Evolutionary conservation across 2,888 invertebrate genomes (phyloP), one percentile per base, ranked within the genome.

Genomic region (Epiblema foenella): DNA sequence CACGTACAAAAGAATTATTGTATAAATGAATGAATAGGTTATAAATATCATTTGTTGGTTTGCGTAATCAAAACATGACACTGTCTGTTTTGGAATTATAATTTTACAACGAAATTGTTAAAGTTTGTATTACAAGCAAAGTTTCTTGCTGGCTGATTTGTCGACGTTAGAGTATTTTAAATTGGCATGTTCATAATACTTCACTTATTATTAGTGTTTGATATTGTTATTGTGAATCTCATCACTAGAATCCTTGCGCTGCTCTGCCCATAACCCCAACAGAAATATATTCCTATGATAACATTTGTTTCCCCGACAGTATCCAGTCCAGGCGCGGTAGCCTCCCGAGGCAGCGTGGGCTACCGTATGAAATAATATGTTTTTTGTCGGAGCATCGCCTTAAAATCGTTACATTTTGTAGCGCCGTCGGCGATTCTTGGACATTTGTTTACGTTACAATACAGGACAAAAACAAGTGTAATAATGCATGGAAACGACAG

Each of bases 331-430:
- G 76, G 76, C 77, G 76, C 85, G 75, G 81, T 78, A 84, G 83
- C 78, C 76, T 82, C 80, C 77, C 76, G 79, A 82, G 79, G 80
- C 73, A 80, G 80, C 81, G 81, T 82, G 83, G 83, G 90, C 91
- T 91, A 90, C 92, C 84, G 91, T 90, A 88, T 83, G 79, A 80
- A 83, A 88, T 91, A 90, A 91, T 89, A 88, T 85, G 85, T 86
- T 90, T 91, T 90, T 90, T 89, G 78, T 76, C 77, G 74, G 74
- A 76, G 79, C 82, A 80, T 82, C 81, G 77, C 79, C 84, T 84
- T 85, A 78, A 85, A 85, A 86, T 85, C 83, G 82, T 86, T 85
- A 85, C 86, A 86, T 87, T 85, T 85, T 80, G 85, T 84, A 81
- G 79, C 80, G 76, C 81, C 81, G 68, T 75, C 63, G 78, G 78